Evolutionary conservation across 2,797 vertebrate genomes (phyloP).

Genomic region (Nannoperca obscura): DNA sequence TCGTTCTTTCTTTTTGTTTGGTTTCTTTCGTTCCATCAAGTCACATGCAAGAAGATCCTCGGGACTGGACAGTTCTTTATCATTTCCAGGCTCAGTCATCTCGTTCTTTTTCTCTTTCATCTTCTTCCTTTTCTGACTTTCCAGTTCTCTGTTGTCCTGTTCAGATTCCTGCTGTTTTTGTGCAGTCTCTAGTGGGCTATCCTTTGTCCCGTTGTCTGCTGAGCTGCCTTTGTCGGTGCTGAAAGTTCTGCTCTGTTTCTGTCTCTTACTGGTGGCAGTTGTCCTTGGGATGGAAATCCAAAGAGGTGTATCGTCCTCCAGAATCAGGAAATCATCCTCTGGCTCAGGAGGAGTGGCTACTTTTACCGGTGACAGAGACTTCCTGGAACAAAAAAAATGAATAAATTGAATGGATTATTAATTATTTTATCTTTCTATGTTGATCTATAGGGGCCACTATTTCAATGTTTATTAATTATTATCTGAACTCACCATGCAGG

Average conservation of each 20-base stretch:
- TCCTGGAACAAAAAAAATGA: conserved; percentile 56
- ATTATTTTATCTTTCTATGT: background rate
- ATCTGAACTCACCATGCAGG: conserved; percentile 62
- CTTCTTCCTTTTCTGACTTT: conserved; percentile 46
- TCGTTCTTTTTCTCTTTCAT: conserved; percentile 34
- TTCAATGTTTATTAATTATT: background rate
- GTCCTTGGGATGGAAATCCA: conserved; percentile 77
- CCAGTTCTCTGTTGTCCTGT: background rate
- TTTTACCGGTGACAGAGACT: conserved; percentile 44
- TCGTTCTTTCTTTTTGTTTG: conserved; percentile 43
- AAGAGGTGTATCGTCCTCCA: conserved; percentile 79
- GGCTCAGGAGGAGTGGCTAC: conserved; percentile 56
- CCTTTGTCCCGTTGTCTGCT: conserved; percentile 25
- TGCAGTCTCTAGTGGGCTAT: conserved; percentile 7
- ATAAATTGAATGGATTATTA: background rate
- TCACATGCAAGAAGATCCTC: conserved; percentile 28
- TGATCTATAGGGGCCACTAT: background rate
- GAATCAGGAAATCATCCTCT: conserved; percentile 83
- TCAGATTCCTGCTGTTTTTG: conserved; percentile 19
- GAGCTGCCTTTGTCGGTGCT: conserved; percentile 52
- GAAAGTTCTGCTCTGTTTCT: conserved; percentile 31
- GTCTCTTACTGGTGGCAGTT: conserved; percentile 44
- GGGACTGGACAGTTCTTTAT: background rate
- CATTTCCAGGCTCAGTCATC: conserved; percentile 1
- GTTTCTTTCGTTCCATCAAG: conserved; percentile 31